These are phyloP conservation scores for Buceros bicornis DNA, from an alignment of 2,797 vertebrate species.

Conservation along the genomic window DNA sequence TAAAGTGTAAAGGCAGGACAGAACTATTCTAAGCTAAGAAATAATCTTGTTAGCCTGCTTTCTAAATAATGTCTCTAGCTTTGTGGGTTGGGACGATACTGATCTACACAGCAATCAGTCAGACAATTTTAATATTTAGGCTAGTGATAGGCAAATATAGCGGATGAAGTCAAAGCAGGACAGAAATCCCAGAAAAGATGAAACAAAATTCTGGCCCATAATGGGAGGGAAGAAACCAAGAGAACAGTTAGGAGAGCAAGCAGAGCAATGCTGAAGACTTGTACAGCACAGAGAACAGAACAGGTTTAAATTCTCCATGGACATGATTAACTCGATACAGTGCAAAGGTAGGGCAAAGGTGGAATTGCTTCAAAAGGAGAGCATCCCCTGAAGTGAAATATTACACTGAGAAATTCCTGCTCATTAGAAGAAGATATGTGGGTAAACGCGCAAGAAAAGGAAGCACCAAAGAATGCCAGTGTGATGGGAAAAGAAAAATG, in stretches of 20 bases:
- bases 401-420: not conserved
- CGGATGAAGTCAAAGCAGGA: constrained; percentile 42
- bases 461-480: not conserved
- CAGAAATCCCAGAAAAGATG: constrained; percentile 44
- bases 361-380: constrained; percentile 55
- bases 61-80: not conserved
- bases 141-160: constrained; percentile 45
- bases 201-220: constrained; percentile 25
- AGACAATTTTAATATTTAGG: constrained; percentile 44
- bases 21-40: not conserved
- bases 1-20: not conserved
- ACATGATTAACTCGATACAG: constrained; percentile 46
- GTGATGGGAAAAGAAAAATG: not conserved
- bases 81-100: not conserved
- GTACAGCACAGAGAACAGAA: constrained; percentile 51
- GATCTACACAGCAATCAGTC: constrained; percentile 34
- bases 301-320: constrained; percentile 51
- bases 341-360: constrained; percentile 65
- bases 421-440: constrained; percentile 13
- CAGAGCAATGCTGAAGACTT: constrained; percentile 25
- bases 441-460: not conserved
- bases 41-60: not conserved
- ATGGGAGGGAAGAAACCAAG: not conserved
- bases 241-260: constrained; percentile 35
- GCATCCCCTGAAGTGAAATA: constrained; percentile 34